A percentile compares a stretch with the other conserved stretches of the same genome.
These are phyloP conservation scores for Tribolium castaneum DNA, from an alignment of 1,140 invertebrate genomes.

Conservation along the genomic window DNA sequence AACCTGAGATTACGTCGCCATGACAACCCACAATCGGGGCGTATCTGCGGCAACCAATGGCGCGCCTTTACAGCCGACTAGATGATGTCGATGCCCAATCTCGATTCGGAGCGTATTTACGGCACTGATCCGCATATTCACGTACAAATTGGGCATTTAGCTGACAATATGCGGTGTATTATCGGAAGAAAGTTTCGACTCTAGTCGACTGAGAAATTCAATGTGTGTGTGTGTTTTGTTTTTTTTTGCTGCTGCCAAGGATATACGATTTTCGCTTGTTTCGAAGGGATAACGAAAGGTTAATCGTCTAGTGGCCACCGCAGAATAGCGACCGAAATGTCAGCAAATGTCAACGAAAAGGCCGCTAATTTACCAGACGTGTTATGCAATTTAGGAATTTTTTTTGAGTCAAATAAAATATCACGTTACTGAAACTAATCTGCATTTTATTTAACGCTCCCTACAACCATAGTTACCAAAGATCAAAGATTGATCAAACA, in stretches of 20 bases:
- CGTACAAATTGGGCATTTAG: constrained; percentile 56
- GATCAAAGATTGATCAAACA: too few species aligned
- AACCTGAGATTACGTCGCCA: constrained; percentile 53
- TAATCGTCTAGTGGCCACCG: constrained; percentile 29
- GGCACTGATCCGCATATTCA: constrained; percentile 31
- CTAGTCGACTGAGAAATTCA: background rate
- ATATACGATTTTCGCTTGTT: background rate
- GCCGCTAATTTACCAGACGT: background rate
- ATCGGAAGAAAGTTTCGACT: constrained; percentile 55
- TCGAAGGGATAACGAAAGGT: constrained; percentile 11
- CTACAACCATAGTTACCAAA: too few species aligned
- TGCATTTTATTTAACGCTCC: too few species aligned
- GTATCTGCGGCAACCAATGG: constrained; percentile 46
- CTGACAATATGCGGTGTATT: constrained; percentile 59
- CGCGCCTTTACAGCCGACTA: constrained; percentile 38
- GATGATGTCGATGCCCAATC: constrained; percentile 20
- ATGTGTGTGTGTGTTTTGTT: background rate
- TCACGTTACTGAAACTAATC: too few species aligned
- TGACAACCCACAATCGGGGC: constrained; percentile 50
- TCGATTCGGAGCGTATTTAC: background rate
- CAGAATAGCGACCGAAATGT: constrained; percentile 1
- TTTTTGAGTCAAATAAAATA: too few species aligned
- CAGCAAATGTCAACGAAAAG: constrained; percentile 14
- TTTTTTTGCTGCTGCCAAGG: background rate
- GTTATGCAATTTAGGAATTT: too few species aligned